These are phyloP conservation scores for Eulithis testata DNA, from an alignment of 2,888 invertebrate genomes.

Conservation along the genomic window DNA sequence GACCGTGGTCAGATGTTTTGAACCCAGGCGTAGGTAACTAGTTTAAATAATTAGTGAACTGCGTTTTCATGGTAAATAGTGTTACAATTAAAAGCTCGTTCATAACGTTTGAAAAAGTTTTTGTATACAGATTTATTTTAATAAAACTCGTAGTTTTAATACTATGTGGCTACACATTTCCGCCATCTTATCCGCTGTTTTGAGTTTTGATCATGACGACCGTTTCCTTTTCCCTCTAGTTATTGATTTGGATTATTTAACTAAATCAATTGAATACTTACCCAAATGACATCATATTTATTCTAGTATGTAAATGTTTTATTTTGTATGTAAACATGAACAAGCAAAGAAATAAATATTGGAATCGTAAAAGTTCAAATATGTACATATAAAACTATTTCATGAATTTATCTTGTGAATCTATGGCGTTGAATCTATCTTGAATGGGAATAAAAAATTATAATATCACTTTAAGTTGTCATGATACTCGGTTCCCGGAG, in stretches of 20 bases:
- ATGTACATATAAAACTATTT: no score
- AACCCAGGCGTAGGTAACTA: constrained; percentile 9
- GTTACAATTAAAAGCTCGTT: background rate
- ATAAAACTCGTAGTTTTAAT: background rate
- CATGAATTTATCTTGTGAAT: background rate
- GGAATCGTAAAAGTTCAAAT: no score
- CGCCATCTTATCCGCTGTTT: constrained; percentile 11
- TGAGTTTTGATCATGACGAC: constrained; percentile 19
- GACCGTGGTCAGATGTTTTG: constrained; percentile 18
- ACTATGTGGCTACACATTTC: background rate
- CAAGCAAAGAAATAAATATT: background rate
- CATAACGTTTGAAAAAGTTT: background rate
- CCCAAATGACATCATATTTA: constrained; percentile 19
- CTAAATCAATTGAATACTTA: constrained; percentile 11
- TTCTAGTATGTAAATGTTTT: constrained; percentile 12
- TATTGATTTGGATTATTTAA: constrained; percentile 15
- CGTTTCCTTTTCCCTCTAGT: constrained; percentile 29
- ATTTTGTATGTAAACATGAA: background rate
- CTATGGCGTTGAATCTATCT: constrained; percentile 9
- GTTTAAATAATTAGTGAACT: constrained; percentile 5
- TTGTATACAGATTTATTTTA: background rate
- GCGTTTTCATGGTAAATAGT: background rate
- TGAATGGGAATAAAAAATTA: constrained; percentile 26
- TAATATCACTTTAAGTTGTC: constrained; percentile 36
- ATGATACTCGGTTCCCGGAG: constrained; percentile 28